These are phyloP conservation scores for Myotis yumanensis DNA, from an alignment of 2,113 vertebrate genomes.

Conservation along the genomic window DNA sequence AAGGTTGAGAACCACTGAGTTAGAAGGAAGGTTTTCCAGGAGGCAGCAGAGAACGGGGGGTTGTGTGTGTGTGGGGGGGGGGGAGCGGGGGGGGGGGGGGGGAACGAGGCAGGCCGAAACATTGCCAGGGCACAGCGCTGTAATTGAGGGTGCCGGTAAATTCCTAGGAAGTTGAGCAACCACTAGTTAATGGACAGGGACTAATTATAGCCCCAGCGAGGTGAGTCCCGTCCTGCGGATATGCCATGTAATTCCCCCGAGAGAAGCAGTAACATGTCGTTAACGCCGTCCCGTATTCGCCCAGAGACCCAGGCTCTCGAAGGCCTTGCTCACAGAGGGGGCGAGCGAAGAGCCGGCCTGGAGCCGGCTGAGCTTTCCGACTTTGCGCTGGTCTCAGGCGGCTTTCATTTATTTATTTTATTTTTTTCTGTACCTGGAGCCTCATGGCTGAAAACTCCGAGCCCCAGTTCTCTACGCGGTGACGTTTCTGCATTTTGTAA, in stretches of 20 bases:
- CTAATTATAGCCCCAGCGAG: slow-evolving; percentile 71
- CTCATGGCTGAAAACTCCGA: too few relatives aligned
- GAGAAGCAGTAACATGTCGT: slow-evolving; percentile 41
- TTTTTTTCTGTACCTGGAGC: not conserved
- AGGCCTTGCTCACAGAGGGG: not conserved
- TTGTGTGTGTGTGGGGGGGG: too few relatives aligned
- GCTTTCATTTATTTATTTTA: too few relatives aligned
- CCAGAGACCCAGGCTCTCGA: not conserved
- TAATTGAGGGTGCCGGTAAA: slow-evolving; percentile 70
- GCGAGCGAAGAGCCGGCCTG: not conserved
- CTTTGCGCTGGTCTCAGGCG: too few relatives aligned
- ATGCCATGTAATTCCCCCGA: slow-evolving; percentile 56
- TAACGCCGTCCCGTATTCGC: slow-evolving; percentile 29
- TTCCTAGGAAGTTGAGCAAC: slow-evolving; percentile 74
- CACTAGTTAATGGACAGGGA: slow-evolving; percentile 74
- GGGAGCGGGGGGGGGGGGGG: not conserved
- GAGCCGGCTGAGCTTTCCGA: not conserved
- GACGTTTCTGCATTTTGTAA: not conserved
- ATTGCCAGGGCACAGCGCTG: slow-evolving; percentile 48
- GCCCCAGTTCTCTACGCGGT: not conserved
- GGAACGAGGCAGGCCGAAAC: not conserved
- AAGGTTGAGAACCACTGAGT: too few relatives aligned
- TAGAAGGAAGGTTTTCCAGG: not conserved
- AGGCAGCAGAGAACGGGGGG: not conserved
- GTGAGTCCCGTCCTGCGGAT: slow-evolving; percentile 53